A percentile compares a stretch with the other conserved stretches of the same genome.
phyloP scores from a whole-genome alignment of 2,797 vertebrate genomes.

The Pelochelys cantorii region DNA sequence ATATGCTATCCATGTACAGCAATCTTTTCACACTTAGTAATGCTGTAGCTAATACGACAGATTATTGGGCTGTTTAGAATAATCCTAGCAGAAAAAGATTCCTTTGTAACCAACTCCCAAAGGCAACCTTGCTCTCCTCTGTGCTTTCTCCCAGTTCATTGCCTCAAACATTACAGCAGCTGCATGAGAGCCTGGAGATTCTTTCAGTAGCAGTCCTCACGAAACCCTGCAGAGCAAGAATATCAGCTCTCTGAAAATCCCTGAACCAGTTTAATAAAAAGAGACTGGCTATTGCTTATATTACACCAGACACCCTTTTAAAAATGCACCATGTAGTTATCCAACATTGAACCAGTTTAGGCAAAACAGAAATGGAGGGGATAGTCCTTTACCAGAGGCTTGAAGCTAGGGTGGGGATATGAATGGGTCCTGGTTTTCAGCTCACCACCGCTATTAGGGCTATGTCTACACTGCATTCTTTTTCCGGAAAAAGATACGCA shows the following conservation, averaged over 20 bases:
- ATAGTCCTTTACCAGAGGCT: background rate
- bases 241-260: background rate
- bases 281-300: background rate
- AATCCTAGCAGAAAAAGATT: background rate
- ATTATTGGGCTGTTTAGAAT: slow-evolving; percentile 11
- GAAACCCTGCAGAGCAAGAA: background rate
- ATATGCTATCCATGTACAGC: background rate
- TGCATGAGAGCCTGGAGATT: background rate
- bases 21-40: slow-evolving; percentile 21
- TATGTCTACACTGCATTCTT: no score
- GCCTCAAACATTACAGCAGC: background rate
- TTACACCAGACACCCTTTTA: background rate
- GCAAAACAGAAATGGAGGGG: background rate
- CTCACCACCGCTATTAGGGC: background rate
- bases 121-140: background rate
- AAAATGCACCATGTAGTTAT: background rate
- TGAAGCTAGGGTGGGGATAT: background rate
- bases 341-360: background rate
- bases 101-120: background rate
- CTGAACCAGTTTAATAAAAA: background rate
- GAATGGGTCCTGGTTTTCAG: background rate
- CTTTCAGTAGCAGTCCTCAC: background rate
- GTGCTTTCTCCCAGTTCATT: background rate
- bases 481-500: no score
- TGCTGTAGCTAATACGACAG: background rate